phyloP scores from a whole-genome alignment of 2,113 vertebrate genomes.

The Megaceryle maxima region DNA sequence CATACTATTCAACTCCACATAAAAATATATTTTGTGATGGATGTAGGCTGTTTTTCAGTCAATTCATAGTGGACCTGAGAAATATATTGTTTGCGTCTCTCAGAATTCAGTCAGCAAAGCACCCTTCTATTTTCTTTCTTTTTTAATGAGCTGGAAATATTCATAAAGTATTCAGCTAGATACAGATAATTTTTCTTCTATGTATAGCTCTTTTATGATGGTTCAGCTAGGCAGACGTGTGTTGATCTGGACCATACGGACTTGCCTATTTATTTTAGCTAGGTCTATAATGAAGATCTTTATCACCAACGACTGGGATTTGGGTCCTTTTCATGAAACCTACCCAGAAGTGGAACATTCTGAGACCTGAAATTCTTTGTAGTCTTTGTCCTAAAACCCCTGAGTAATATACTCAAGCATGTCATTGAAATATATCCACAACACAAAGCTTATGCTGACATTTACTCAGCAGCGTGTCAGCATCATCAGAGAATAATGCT shows the following conservation, averaged over 20 bases:
- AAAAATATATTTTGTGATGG: neutral
- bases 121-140: neutral
- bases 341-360: neutral
- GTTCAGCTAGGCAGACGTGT: neutral
- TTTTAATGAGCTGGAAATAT: neutral
- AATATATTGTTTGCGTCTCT: neutral
- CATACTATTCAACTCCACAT: rapidly evolving
- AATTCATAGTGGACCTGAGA: neutral
- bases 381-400: neutral
- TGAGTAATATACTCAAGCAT: neutral
- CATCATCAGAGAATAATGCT: neutral
- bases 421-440: neutral
- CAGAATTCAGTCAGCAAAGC: neutral
- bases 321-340: neutral
- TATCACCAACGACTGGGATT: neutral
- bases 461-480: neutral
- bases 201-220: neutral
- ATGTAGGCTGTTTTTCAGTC: neutral
- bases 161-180: neutral
- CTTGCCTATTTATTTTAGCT: neutral
- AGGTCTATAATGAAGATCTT: neutral
- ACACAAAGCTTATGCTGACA: neutral
- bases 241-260: neutral
- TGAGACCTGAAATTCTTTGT: neutral
- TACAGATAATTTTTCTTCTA: neutral